phyloP scores from a whole-genome alignment of 2,888 invertebrate genomes.

The Rhagonycha lutea region DNA sequence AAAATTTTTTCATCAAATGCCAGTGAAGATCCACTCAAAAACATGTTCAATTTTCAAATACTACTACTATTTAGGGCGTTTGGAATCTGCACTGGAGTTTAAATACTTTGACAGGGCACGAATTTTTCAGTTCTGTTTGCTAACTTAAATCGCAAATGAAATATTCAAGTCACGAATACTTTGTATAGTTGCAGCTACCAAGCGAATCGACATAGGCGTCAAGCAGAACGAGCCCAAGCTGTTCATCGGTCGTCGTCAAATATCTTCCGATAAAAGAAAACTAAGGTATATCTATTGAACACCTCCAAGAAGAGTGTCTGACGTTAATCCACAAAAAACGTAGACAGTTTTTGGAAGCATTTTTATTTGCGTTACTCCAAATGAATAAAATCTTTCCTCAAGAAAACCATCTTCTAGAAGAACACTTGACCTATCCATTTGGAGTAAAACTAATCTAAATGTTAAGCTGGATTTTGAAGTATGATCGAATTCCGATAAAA shows the following conservation, averaged over 20 bases:
- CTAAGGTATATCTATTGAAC: neutral
- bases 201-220: neutral
- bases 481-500: no score
- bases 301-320: neutral
- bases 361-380: no score
- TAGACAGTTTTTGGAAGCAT: neutral
- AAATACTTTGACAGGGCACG: neutral
- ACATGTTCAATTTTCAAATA: no score
- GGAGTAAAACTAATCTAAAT: no score
- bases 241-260: neutral
- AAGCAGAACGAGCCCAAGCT: neutral
- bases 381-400: no score
- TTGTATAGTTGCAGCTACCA: neutral
- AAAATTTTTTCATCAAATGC: neutral
- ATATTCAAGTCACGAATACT: neutral
- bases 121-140: neutral
- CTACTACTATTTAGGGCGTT: neutral
- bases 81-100: no score
- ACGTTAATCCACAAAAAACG: neutral
- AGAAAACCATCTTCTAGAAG: no score
- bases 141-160: neutral
- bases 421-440: no score
- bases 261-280: neutral
- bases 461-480: no score
- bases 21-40: neutral